phyloP scores from a whole-genome alignment of 1,140 invertebrate species.

The Cecropterus lyciades region DNA sequence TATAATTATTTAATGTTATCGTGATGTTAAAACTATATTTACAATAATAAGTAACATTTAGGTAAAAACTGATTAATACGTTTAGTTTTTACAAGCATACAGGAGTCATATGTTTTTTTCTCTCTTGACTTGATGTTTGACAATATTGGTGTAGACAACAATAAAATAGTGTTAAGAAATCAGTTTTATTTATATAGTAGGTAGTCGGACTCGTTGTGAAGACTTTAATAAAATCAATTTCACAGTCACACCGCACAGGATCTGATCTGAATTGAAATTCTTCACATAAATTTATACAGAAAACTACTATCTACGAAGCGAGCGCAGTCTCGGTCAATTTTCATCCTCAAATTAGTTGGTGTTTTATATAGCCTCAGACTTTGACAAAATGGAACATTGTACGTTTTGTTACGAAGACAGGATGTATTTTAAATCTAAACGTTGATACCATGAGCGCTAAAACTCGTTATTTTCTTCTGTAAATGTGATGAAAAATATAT shows the following conservation, averaged over 20 bases:
- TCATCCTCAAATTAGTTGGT: slow-evolving; percentile 34
- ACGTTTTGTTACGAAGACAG: slow-evolving; percentile 24
- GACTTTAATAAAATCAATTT: slow-evolving; percentile 24
- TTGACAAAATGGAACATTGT: slow-evolving; percentile 19
- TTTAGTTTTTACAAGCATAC: too few relatives aligned
- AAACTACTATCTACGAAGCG: slow-evolving; percentile 13
- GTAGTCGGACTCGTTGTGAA: background rate
- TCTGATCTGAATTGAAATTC: slow-evolving; percentile 33
- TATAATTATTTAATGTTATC: too few relatives aligned
- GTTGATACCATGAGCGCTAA: slow-evolving; percentile 7
- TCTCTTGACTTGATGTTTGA: too few relatives aligned
- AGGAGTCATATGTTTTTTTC: too few relatives aligned
- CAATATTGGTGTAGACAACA: too few relatives aligned
- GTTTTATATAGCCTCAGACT: slow-evolving; percentile 20
- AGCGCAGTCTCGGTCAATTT: slow-evolving; percentile 30
- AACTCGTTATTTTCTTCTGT: slow-evolving; percentile 4
- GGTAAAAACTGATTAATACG: too few relatives aligned
- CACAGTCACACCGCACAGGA: slow-evolving; percentile 17
- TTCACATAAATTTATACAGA: slow-evolving; percentile 22
- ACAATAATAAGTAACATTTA: too few relatives aligned
- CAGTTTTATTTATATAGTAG: too few relatives aligned
- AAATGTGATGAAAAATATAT: too few relatives aligned
- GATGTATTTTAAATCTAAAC: slow-evolving; percentile 30
- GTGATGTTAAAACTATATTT: too few relatives aligned
- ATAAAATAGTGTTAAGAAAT: too few relatives aligned